A percentile compares a stretch with the other conserved stretches of the same genome.
These are phyloP conservation scores for Anastrepha ludens DNA, from an alignment of 1,140 invertebrate species.

Conservation along the genomic window DNA sequence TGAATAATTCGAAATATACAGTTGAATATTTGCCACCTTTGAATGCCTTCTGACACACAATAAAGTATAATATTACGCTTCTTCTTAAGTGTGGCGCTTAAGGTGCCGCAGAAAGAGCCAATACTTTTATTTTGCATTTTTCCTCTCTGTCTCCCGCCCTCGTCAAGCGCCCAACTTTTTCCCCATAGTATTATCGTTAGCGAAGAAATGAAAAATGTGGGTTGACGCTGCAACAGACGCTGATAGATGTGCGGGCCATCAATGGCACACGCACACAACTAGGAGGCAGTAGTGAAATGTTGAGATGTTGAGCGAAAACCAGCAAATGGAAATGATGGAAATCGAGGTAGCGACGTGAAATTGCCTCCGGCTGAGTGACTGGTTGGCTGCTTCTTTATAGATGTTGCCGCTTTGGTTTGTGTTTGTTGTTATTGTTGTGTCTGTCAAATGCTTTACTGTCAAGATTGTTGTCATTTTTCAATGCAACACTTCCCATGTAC, in stretches of 20 bases:
- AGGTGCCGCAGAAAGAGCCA: neutral
- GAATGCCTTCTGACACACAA: no score
- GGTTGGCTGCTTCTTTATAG: neutral
- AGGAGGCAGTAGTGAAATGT: neutral
- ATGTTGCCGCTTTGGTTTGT: neutral
- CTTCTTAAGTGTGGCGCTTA: no score
- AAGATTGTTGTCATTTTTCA: conserved; percentile 48
- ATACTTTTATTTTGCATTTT: neutral
- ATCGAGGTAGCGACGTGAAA: neutral
- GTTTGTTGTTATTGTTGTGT: conserved; percentile 15
- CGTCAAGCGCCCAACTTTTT: neutral
- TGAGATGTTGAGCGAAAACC: neutral
- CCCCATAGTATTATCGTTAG: neutral
- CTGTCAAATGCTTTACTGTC: conserved; percentile 38
- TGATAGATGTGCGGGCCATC: conserved; percentile 48
- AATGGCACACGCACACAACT: neutral
- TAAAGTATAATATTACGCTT: no score
- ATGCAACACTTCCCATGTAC: conserved; percentile 40
- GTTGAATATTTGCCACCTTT: no score
- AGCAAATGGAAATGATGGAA: neutral
- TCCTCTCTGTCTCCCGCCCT: neutral
- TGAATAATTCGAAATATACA: no score
- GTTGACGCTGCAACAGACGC: conserved; percentile 37
- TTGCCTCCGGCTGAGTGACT: conserved; percentile 17
- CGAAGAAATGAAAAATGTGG: conserved; percentile 21